A percentile compares a stretch with the other conserved stretches of the same genome.
Conservation (phyloP, 2,888 invertebrate species). For the Heteropelma amictum region DNA sequence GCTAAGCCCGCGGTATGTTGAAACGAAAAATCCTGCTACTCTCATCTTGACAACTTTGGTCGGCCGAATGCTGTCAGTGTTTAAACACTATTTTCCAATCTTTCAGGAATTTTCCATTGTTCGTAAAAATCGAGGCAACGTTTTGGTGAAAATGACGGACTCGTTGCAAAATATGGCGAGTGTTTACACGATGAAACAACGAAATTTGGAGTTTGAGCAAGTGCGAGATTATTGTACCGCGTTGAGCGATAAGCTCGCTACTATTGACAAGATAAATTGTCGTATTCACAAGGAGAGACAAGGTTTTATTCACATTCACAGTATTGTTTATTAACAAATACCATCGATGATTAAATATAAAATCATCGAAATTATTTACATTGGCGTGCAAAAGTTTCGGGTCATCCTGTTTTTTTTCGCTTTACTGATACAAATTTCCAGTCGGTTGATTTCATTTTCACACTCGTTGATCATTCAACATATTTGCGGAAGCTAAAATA, state of each 20-base stretch:
- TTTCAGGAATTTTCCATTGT: constrained; percentile 82
- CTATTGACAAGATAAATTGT: constrained; percentile 83
- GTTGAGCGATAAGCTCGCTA: constrained; percentile 82
- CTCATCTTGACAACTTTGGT: background rate
- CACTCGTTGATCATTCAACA: no score
- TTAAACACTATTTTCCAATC: constrained; percentile 33
- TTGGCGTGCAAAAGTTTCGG: no score
- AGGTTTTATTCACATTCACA: constrained; percentile 69
- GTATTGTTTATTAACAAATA: background rate
- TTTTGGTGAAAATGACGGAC: constrained; percentile 80
- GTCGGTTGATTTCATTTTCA: no score
- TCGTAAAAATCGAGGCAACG: constrained; percentile 81
- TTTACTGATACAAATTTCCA: no score
- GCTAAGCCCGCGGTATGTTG: constrained; percentile 81
- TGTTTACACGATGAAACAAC: constrained; percentile 80
- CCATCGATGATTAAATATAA: no score
- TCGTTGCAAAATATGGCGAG: constrained; percentile 81
- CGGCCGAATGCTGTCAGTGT: constrained; percentile 7
- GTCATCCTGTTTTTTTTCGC: no score
- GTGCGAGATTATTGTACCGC: constrained; percentile 82
- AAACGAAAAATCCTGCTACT: background rate
- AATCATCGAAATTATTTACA: no score
- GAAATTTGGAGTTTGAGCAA: constrained; percentile 82
- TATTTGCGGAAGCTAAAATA: no score
- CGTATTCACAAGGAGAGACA: constrained; percentile 83